phyloP scores from a whole-genome alignment of 2,113 vertebrate species.

The Grus americana region DNA sequence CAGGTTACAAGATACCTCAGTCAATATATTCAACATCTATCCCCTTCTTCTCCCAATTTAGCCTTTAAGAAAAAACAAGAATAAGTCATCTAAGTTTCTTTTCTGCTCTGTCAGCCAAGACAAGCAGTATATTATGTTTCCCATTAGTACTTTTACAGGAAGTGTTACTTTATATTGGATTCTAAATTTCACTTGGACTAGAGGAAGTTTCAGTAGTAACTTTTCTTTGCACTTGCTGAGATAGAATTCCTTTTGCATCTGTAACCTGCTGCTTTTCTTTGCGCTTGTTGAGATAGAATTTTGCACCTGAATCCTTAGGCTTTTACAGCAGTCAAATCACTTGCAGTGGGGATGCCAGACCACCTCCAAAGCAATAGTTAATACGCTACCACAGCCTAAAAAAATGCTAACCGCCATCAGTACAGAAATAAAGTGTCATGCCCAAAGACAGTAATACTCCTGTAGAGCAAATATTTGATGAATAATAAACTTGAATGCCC shows the following conservation, averaged over 20 bases:
- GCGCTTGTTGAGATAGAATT: neutral
- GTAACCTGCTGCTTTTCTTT: neutral
- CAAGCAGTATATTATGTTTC: constrained; percentile 42
- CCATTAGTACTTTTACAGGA: constrained; percentile 48
- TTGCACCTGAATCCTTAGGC: neutral
- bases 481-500: neutral
- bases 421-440: neutral
- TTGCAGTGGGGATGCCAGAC: neutral
- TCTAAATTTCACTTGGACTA: constrained; percentile 35
- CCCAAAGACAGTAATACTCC: neutral
- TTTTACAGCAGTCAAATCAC: neutral
- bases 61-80: constrained; percentile 42
- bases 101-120: constrained; percentile 58
- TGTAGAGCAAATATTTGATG: neutral
- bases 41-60: constrained; percentile 56
- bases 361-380: neutral
- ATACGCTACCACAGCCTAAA: neutral
- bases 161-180: constrained; percentile 54
- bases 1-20: constrained; percentile 54
- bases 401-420: neutral
- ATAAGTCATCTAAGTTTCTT: constrained; percentile 48
- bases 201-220: neutral
- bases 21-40: constrained; percentile 54
- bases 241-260: neutral
- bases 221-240: neutral